Evolutionary conservation across 1,140 invertebrate genomes (phyloP).

Genomic region (Drosophila malerkotliana): DNA sequence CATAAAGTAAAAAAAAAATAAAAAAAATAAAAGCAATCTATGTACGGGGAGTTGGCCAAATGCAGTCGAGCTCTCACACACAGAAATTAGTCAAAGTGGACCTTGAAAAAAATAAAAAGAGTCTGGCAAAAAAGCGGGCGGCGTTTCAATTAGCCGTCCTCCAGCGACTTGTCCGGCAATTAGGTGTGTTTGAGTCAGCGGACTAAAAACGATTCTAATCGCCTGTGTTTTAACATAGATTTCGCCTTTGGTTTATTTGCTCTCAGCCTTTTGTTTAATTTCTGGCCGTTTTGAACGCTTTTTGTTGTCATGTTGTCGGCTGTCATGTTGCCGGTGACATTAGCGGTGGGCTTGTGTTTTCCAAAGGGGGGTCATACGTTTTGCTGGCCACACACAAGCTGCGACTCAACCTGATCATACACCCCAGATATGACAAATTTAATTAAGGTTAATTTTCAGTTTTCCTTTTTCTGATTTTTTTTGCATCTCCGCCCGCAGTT

Average conservation of each 20-base stretch:
- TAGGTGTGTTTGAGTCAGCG: conserved; percentile 68
- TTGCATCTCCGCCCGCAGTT: conserved; percentile 9
- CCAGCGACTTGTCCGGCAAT: conserved; percentile 66
- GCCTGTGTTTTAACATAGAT: conserved; percentile 73
- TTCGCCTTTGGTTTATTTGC: conserved; percentile 60
- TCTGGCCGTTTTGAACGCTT: conserved; percentile 47
- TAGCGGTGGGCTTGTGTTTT: conserved; percentile 31
- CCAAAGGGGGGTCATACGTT: not conserved
- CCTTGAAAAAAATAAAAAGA: conserved; percentile 50
- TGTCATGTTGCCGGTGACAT: conserved; percentile 72
- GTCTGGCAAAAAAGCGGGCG: conserved; percentile 35
- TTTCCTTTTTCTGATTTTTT: conserved; percentile 22
- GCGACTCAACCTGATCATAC: conserved; percentile 52
- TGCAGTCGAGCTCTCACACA: conserved; percentile 2
- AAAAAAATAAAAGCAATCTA: conserved; percentile 33
- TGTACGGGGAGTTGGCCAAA: not conserved
- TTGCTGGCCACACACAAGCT: conserved; percentile 28
- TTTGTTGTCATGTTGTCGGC: conserved; percentile 68
- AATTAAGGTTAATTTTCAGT: conserved; percentile 70
- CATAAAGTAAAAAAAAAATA: conserved; percentile 22
- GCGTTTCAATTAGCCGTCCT: conserved; percentile 74
- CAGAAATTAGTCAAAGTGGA: conserved; percentile 55
- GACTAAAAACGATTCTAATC: conserved; percentile 73
- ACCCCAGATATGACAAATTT: conserved; percentile 69
- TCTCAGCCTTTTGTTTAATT: conserved; percentile 34